Evolutionary conservation across 2,113 vertebrate genomes (phyloP).

Genomic region (Hemibates koningsi): DNA sequence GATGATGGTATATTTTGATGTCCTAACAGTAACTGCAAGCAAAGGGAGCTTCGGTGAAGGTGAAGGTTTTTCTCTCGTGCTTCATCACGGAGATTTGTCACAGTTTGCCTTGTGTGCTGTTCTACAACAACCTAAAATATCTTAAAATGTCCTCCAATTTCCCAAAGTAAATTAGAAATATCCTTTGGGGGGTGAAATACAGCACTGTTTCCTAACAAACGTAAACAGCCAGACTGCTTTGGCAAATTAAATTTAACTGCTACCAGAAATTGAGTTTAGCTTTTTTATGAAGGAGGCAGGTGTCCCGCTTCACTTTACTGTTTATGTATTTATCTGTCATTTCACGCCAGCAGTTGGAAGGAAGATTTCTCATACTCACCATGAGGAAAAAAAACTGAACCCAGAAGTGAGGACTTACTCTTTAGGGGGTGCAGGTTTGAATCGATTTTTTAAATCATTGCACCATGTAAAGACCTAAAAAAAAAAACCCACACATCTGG

Average conservation of each 20-base stretch:
- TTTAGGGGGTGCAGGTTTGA: neutral
- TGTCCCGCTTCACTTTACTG: neutral
- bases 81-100: neutral
- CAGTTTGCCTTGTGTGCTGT: neutral
- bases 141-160: neutral
- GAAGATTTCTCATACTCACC: neutral
- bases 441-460: neutral
- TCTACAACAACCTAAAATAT: neutral
- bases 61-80: neutral
- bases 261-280: neutral
- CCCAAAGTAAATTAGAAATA: neutral
- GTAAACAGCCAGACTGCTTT: neutral
- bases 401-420: neutral
- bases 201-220: neutral
- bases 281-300: neutral
- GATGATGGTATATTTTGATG: neutral
- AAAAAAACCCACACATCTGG: rapidly evolving
- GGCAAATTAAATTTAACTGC: neutral
- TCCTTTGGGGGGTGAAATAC: neutral
- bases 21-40: neutral
- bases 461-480: neutral
- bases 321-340: neutral
- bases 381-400: neutral
- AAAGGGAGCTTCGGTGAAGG: neutral
- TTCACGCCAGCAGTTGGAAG: neutral